A percentile compares a stretch with the other conserved stretches of the same genome.
Conservation (phyloP, 2,797 vertebrate genomes). For the Enoplosus armatus region DNA sequence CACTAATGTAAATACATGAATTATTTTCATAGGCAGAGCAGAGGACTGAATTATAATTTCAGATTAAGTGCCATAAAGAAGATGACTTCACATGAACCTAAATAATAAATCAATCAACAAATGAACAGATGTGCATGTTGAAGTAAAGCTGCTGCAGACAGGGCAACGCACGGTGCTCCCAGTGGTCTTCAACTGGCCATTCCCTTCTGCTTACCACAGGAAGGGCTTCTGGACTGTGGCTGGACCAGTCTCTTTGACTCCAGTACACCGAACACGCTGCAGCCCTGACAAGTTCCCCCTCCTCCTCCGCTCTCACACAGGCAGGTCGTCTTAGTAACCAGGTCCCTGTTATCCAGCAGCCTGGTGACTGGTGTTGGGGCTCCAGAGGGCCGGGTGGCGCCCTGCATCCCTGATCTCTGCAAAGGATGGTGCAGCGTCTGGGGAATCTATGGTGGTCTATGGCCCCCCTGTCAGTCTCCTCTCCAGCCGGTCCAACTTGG, state of each 20-base stretch:
- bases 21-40: slow-evolving; percentile 14
- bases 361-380: slow-evolving; percentile 25
- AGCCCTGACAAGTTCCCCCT: not conserved
- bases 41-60: slow-evolving; percentile 10
- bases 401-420: slow-evolving; percentile 3
- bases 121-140: slow-evolving; percentile 45
- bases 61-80: slow-evolving; percentile 32
- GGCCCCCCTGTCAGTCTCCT: slow-evolving; percentile 87
- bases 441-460: slow-evolving; percentile 41
- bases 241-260: slow-evolving; percentile 4
- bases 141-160: slow-evolving; percentile 56
- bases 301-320: not conserved
- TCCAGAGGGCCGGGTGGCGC: not conserved
- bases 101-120: slow-evolving; percentile 35
- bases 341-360: slow-evolving; percentile 10
- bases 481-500: slow-evolving; percentile 95
- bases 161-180: slow-evolving; percentile 15
- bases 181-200: slow-evolving; percentile 1
- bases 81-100: slow-evolving; percentile 21
- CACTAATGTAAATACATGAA: slow-evolving; percentile 35
- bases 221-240: slow-evolving; percentile 14
- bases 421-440: slow-evolving; percentile 8
- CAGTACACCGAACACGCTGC: slow-evolving; percentile 2
- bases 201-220: not conserved
- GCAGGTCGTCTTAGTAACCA: slow-evolving; percentile 1